phyloP scores from a whole-genome alignment of 2,113 vertebrate genomes.

The Sebastes fasciatus region DNA sequence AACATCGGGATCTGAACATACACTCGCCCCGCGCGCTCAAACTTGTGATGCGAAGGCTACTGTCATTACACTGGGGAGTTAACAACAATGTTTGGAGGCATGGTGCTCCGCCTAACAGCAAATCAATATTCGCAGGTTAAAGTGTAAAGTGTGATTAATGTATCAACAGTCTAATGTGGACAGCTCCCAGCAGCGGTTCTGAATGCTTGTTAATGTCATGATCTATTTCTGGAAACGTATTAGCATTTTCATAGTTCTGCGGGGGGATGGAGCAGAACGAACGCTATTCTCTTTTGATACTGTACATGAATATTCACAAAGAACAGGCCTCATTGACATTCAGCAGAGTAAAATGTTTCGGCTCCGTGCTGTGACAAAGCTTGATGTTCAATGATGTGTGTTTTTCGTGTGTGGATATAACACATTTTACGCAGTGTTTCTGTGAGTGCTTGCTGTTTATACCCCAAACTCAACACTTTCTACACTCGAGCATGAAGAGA shows the following conservation, averaged over 20 bases:
- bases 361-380: slow-evolving; percentile 51
- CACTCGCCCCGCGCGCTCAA: neutral
- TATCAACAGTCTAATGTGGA: slow-evolving; percentile 51
- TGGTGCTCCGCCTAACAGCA: slow-evolving; percentile 43
- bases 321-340: slow-evolving; percentile 61
- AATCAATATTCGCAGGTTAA: slow-evolving; percentile 69
- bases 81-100: slow-evolving; percentile 26
- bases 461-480: slow-evolving; percentile 23
- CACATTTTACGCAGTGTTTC: slow-evolving; percentile 6
- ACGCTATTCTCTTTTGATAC: slow-evolving; percentile 60
- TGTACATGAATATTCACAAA: slow-evolving; percentile 75
- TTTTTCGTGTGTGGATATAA: slow-evolving; percentile 18
- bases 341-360: slow-evolving; percentile 44
- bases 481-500: slow-evolving; percentile 14
- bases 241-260: slow-evolving; percentile 71
- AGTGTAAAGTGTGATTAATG: slow-evolving; percentile 76
- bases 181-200: slow-evolving; percentile 54
- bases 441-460: slow-evolving; percentile 31
- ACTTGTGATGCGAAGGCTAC: slow-evolving; percentile 36
- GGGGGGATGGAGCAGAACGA: slow-evolving; percentile 51
- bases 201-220: slow-evolving; percentile 68
- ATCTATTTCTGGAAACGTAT: slow-evolving; percentile 71
- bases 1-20: slow-evolving; percentile 21
- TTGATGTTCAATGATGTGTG: slow-evolving; percentile 43
- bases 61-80: slow-evolving; percentile 22